Evolutionary conservation across 2,113 vertebrate species (phyloP).

Genomic region (Dasyurus viverrinus): DNA sequence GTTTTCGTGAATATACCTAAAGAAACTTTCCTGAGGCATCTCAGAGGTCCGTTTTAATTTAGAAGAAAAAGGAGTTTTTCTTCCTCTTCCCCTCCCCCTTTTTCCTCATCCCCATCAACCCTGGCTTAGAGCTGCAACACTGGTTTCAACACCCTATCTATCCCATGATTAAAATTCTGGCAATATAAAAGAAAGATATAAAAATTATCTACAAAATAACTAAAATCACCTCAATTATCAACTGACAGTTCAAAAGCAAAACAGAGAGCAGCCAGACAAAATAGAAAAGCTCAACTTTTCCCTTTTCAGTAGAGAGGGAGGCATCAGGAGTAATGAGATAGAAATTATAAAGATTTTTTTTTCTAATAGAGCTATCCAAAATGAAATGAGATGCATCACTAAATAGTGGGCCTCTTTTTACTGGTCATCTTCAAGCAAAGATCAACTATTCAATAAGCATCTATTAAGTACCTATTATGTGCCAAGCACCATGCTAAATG

Average conservation of each 20-base stretch:
- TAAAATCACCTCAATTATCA: neutral
- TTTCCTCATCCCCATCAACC: neutral
- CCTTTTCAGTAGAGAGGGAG: neutral
- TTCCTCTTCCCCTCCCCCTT: neutral
- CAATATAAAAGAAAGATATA: neutral
- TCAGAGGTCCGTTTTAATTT: slow-evolving; percentile 52
- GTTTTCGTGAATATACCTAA: neutral
- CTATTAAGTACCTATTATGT: neutral
- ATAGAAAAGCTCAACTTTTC: neutral
- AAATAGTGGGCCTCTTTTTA: neutral
- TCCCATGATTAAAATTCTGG: neutral
- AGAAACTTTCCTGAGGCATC: slow-evolving; percentile 51
- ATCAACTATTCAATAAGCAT: neutral
- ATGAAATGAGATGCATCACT: no score
- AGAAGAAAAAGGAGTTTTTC: slow-evolving; percentile 12
- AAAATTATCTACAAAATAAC: neutral
- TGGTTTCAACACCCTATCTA: neutral
- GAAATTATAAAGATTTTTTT: no score
- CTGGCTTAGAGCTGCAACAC: slow-evolving; percentile 13
- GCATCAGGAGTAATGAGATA: neutral
- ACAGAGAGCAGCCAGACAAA: neutral
- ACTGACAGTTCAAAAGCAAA: neutral
- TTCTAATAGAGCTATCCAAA: neutral
- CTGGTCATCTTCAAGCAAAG: no score
- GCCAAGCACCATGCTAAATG: neutral